Evolutionary conservation across 2,888 invertebrate species (phyloP).

Genomic region (Ochropleura plecta): DNA sequence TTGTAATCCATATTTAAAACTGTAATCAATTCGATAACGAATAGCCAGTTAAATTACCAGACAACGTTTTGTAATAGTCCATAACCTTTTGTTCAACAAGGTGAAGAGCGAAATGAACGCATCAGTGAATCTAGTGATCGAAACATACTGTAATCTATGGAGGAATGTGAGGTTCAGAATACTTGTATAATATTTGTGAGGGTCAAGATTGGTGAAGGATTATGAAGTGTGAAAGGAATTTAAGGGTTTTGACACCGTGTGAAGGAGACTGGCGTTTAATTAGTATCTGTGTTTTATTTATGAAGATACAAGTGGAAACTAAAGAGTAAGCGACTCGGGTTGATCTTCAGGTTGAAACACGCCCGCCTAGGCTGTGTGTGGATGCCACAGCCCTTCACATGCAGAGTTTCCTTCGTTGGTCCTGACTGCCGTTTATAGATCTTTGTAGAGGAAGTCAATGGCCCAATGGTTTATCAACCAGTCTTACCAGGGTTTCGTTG

Average conservation of each 20-base stretch:
- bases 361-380: neutral
- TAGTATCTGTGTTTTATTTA: neutral
- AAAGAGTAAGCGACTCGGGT: neutral
- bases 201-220: constrained; percentile 3
- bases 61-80: constrained; percentile 14
- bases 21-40: constrained; percentile 13
- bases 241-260: neutral
- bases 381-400: neutral
- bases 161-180: constrained; percentile 1
- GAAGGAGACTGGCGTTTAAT: neutral
- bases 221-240: neutral
- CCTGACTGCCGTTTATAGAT: neutral
- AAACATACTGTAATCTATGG: neutral
- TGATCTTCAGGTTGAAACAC: neutral
- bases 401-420: neutral
- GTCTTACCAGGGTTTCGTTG: neutral
- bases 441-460: neutral
- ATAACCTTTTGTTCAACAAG: constrained; percentile 43
- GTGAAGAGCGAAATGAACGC: constrained; percentile 37
- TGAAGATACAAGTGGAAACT: neutral
- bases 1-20: neutral
- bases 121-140: constrained; percentile 1
- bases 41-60: neutral
- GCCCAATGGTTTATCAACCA: neutral
- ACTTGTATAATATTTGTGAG: constrained; percentile 2